These are phyloP conservation scores for Macrotrachela quadricornifera DNA, from an alignment of 1,140 invertebrate species.

Conservation along the genomic window DNA sequence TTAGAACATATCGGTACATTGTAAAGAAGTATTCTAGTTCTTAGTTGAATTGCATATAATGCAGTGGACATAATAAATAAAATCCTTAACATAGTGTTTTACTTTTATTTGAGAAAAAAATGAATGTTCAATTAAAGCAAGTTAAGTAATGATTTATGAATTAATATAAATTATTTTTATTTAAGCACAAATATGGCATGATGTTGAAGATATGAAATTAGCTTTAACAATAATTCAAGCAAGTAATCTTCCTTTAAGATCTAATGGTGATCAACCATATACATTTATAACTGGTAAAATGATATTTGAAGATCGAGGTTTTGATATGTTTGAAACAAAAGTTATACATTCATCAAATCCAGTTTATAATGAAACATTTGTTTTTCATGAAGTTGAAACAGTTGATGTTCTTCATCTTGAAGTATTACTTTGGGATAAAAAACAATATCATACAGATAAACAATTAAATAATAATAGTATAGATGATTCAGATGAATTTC, in stretches of 20 bases:
- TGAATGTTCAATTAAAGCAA: no score
- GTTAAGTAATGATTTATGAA: no score
- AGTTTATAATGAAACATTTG: conserved; percentile 68
- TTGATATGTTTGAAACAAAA: conserved; percentile 3
- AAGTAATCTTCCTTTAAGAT: not conserved
- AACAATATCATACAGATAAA: not conserved
- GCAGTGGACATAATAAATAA: no score
- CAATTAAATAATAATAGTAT: not conserved
- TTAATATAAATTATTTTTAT: no score
- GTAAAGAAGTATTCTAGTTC: no score
- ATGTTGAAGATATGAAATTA: not conserved
- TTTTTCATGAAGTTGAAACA: conserved; percentile 45
- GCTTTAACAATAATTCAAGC: conserved; percentile 9
- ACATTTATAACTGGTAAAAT: conserved; percentile 1
- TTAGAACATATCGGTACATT: no score
- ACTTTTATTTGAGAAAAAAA: no score
- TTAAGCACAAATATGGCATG: conserved; percentile 5
- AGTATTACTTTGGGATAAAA: conserved; percentile 1
- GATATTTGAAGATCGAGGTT: conserved; percentile 1
- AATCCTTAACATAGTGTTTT: no score
- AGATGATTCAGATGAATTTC: conserved; percentile 41
- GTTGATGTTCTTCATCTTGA: conserved; percentile 40
- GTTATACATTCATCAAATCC: conserved; percentile 42
- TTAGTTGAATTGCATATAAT: no score
- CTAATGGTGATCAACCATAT: not conserved